Conservation (phyloP, 2,113 vertebrate species). For the Erythrolamprus reginae region DNA sequence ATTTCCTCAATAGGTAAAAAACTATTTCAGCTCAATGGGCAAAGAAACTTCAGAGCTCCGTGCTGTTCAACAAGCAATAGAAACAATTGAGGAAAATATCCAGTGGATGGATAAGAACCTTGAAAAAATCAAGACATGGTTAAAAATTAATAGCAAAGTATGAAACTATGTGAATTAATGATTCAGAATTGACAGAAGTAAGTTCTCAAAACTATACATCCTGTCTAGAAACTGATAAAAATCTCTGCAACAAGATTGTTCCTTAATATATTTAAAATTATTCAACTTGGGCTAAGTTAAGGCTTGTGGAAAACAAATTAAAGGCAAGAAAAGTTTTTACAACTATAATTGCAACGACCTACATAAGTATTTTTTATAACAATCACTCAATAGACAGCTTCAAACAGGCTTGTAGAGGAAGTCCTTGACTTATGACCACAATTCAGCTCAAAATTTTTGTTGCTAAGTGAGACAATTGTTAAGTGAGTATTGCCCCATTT, state of each 20-base stretch:
- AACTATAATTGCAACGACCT: background rate
- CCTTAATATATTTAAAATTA: background rate
- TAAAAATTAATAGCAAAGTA: conserved; percentile 38
- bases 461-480: background rate
- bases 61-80: conserved; percentile 79
- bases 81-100: conserved; percentile 85
- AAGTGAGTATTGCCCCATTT: background rate
- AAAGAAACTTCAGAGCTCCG: conserved; percentile 76
- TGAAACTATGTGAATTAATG: background rate
- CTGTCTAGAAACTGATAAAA: background rate
- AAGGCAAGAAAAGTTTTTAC: background rate
- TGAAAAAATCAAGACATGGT: conserved; percentile 74
- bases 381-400: background rate
- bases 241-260: background rate
- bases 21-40: conserved; percentile 80
- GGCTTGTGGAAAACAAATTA: background rate
- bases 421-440: background rate
- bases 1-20: conserved; percentile 66
- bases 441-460: background rate
- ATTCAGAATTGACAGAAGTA: background rate
- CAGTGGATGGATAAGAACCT: conserved; percentile 82
- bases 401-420: background rate
- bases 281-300: background rate
- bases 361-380: background rate
- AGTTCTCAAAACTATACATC: background rate